Evolutionary conservation across 2,888 invertebrate genomes (phyloP).

Genomic region (Drosophila kanekoi): DNA sequence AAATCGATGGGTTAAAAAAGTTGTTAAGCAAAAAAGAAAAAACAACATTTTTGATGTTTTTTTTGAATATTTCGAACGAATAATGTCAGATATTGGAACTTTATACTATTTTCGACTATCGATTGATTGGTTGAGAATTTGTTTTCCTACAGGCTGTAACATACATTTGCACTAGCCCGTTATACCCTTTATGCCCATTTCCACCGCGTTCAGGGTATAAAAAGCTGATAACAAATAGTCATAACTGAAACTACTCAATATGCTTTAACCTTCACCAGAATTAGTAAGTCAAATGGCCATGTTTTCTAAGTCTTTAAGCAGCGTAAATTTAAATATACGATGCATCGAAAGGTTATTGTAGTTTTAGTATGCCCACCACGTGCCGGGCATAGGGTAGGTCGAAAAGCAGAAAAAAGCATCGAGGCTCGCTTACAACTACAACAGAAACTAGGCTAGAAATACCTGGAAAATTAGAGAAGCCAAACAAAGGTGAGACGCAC

Average conservation of each 20-base stretch:
- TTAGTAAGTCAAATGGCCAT: not conserved
- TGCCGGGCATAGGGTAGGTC: conserved; percentile 45
- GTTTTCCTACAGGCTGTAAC: no score
- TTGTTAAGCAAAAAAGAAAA: no score
- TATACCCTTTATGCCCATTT: no score
- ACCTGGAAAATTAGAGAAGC: conserved; percentile 37
- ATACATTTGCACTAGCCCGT: no score
- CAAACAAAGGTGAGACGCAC: conserved; percentile 37
- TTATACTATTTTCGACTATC: no score
- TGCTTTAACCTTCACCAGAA: not conserved
- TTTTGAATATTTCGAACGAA: no score
- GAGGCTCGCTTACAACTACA: conserved; percentile 55
- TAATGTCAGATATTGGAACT: no score
- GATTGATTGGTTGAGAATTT: no score
- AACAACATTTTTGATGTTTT: no score
- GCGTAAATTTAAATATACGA: conserved; percentile 15
- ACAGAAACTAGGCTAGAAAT: conserved; percentile 8
- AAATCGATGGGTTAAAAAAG: no score
- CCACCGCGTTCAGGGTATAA: no score
- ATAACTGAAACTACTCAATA: not conserved
- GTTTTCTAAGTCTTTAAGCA: not conserved
- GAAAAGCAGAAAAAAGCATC: conserved; percentile 14
- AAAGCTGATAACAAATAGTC: no score
- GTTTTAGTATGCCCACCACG: conserved; percentile 33
- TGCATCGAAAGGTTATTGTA: conserved; percentile 34